phyloP scores from a whole-genome alignment of 1,140 invertebrate species.

The Protaetia brevitarsis region DNA sequence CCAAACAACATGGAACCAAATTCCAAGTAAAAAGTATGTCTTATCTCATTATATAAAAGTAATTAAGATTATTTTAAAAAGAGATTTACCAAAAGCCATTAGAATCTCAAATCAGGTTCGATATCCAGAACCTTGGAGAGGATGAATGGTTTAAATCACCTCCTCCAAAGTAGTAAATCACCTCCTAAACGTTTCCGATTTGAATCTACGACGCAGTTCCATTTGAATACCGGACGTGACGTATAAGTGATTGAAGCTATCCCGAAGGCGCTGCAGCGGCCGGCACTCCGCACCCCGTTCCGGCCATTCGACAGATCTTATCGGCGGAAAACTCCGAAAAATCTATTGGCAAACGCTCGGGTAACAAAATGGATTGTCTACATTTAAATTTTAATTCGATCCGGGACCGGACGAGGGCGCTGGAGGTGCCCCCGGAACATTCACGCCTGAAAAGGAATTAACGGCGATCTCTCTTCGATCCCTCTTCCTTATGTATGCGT shows the following conservation, averaged over 20 bases:
- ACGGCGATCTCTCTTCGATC: background rate
- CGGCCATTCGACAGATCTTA: background rate
- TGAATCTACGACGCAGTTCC: conserved; percentile 38
- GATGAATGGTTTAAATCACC: too few species aligned
- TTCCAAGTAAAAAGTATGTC: too few species aligned
- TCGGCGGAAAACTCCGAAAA: conserved; percentile 34
- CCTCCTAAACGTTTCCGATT: conserved; percentile 12
- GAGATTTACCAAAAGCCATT: too few species aligned
- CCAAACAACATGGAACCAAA: too few species aligned
- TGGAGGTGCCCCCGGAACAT: background rate
- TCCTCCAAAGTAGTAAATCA: conserved; percentile 5
- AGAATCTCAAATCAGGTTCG: too few species aligned
- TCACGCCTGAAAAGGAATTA: conserved; percentile 2
- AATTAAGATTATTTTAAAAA: too few species aligned
- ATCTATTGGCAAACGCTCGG: conserved; percentile 46
- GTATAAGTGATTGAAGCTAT: conserved; percentile 43
- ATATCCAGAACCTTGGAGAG: too few species aligned
- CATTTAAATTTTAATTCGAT: conserved; percentile 47
- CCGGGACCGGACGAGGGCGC: background rate
- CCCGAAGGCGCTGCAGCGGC: conserved; percentile 40
- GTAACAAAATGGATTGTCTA: conserved; percentile 45
- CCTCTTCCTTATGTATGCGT: background rate
- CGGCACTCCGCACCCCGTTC: background rate
- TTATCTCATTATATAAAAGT: too few species aligned
- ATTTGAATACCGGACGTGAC: conserved; percentile 48